Percentiles rank a stretch among this genome's conserved stretches.
Evolutionary conservation across 2,888 invertebrate genomes (phyloP).

Genomic region (Cremastinae sp.): DNA sequence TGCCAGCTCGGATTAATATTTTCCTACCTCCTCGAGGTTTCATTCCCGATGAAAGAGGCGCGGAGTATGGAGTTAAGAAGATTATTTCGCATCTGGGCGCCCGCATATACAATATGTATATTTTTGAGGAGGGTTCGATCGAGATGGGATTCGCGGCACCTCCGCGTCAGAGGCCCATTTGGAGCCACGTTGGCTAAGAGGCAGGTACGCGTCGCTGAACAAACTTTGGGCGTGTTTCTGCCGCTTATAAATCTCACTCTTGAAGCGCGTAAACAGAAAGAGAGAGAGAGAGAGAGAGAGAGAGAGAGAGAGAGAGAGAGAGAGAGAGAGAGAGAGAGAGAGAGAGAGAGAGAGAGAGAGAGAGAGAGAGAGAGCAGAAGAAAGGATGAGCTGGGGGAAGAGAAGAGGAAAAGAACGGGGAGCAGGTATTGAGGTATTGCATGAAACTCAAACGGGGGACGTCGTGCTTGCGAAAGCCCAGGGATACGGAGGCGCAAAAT

Average conservation of each 20-base stretch:
- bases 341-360: too few relatives aligned
- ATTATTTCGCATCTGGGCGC: constrained; percentile 35
- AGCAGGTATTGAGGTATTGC: too few relatives aligned
- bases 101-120: not conserved
- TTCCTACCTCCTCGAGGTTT: constrained; percentile 1
- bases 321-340: constrained; percentile 21
- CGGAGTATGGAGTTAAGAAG: constrained; percentile 7
- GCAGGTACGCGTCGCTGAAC: constrained; percentile 69
- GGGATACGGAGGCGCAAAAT: constrained; percentile 49
- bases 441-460: constrained; percentile 21
- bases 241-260: constrained; percentile 67
- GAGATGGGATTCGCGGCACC: constrained; percentile 40
- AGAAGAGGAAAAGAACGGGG: constrained; percentile 42
- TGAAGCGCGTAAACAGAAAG: constrained; percentile 13
- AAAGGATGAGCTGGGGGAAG: too few relatives aligned
- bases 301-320: constrained; percentile 19
- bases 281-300: not conserved
- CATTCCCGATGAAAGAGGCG: constrained; percentile 20
- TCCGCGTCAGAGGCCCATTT: constrained; percentile 45
- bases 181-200: constrained; percentile 44
- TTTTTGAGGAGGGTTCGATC: constrained; percentile 41
- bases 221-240: constrained; percentile 72
- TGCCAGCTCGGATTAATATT: constrained; percentile 16
- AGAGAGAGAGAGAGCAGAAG: constrained; percentile 31
- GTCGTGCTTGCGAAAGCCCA: constrained; percentile 41